Percentiles rank a stretch among this genome's conserved stretches.
Evolutionary conservation across 2,888 invertebrate species (phyloP).

Genomic region (Hydroisotoma schaefferi): DNA sequence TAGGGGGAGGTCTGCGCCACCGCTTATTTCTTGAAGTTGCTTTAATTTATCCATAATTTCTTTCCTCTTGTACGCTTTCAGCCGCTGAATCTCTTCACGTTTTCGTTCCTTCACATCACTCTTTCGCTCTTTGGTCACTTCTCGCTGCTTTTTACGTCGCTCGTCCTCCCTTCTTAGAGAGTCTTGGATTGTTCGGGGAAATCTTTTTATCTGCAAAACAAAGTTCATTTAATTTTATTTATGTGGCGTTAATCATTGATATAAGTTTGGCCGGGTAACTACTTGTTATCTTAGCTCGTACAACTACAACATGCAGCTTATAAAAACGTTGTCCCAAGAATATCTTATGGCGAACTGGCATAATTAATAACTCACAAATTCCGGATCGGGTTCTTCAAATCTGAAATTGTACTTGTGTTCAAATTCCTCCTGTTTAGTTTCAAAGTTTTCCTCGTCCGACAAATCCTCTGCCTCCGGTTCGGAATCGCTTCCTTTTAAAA

Average conservation of each 20-base stretch:
- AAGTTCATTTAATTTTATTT: constrained; percentile 35
- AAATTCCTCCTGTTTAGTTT: constrained; percentile 82
- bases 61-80: constrained; percentile 79
- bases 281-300: no score
- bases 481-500: constrained; percentile 61
- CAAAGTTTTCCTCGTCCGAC: constrained; percentile 71
- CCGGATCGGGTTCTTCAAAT: constrained; percentile 92
- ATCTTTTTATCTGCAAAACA: constrained; percentile 69
- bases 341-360: no score
- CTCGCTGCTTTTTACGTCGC: constrained; percentile 71
- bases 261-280: no score
- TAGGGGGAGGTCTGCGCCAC: constrained; percentile 65
- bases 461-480: constrained; percentile 60
- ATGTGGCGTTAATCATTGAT: no score
- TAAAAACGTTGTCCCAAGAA: no score
- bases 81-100: constrained; percentile 78
- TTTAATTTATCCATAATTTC: constrained; percentile 87
- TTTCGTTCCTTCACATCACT: constrained; percentile 73
- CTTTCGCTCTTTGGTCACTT: constrained; percentile 69
- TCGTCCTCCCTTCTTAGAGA: constrained; percentile 78
- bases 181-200: constrained; percentile 81
- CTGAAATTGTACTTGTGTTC: constrained; percentile 94
- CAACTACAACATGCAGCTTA: no score
- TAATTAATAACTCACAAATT: constrained; percentile 71
- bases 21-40: constrained; percentile 81